These are phyloP conservation scores for Sebastes trivittatus DNA, from an alignment of 2,797 vertebrate genomes.

Conservation along the genomic window DNA sequence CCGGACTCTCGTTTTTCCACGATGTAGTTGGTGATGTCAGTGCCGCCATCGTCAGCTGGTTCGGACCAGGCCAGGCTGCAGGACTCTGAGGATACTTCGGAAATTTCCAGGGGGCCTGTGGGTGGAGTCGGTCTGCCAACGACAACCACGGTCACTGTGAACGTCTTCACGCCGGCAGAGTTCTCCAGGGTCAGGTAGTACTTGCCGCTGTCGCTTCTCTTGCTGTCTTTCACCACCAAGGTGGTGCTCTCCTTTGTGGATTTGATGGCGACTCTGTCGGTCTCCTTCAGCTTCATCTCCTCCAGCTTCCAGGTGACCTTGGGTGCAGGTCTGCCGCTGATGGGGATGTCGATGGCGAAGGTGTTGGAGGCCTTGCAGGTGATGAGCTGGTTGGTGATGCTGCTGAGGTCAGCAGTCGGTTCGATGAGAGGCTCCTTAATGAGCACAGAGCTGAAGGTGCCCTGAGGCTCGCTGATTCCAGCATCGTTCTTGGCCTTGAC, in stretches of 20 bases:
- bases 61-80: slow-evolving; percentile 92
- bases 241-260: slow-evolving; percentile 92
- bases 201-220: slow-evolving; percentile 97
- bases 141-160: slow-evolving; percentile 92
- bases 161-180: slow-evolving; percentile 92
- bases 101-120: slow-evolving; percentile 91
- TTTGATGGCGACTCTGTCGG: slow-evolving; percentile 91
- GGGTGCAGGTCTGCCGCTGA: slow-evolving; percentile 94
- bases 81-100: slow-evolving; percentile 93
- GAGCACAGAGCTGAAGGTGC: slow-evolving; percentile 93
- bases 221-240: slow-evolving; percentile 92
- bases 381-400: slow-evolving; percentile 96
- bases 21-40: slow-evolving; percentile 96
- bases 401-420: slow-evolving; percentile 96
- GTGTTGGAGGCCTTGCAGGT: slow-evolving; percentile 92
- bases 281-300: slow-evolving; percentile 98
- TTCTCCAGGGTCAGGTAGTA: slow-evolving; percentile 97
- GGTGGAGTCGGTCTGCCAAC: slow-evolving; percentile 92
- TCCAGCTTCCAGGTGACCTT: slow-evolving; percentile 98
- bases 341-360: slow-evolving; percentile 96
- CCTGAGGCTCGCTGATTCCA: slow-evolving; percentile 93
- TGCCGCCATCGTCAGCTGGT: slow-evolving; percentile 93
- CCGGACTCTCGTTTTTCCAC: slow-evolving; percentile 98
- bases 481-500: slow-evolving; percentile 95
- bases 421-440: slow-evolving; percentile 98